Base-by-base conservation (phyloP, 2,113 vertebrate genomes). In the Onychostruthus taczanowskii region DNA sequence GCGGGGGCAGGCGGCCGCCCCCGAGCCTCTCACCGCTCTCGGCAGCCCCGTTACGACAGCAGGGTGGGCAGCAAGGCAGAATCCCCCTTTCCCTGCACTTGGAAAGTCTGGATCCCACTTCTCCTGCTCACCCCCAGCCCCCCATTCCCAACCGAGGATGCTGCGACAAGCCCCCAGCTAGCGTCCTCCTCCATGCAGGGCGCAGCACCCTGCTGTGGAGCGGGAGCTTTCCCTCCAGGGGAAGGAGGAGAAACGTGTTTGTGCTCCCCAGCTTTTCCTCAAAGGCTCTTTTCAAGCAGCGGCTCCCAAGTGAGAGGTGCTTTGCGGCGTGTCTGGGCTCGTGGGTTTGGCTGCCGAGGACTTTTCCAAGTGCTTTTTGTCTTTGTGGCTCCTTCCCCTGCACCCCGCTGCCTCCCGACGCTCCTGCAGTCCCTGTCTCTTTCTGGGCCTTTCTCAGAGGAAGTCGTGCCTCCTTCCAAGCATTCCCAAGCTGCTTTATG, bases 251-350 rank as follows among this genome's bases (percentile, higher is more conserved):
- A 80, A 93, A 82, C 31, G 3, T 77, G 87, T 87, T 87, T 81
- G 75, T 66, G 68, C 64, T 94, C 74, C 87, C 74, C 67, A 3
- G 67, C 46, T 94, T 89, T 94, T 90, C 78, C 94, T 96, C 93
- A 94, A 93, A 95, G 91, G 79, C 24, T 85, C 61, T 73, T 94
- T 83, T 84, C 87, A 83, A 94, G 78, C 81, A 8, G 13, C 8
- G 6, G 74, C 94, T 95, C 76, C 82, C 72, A 58, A 58, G 63
- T 13, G 35, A 66, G 85, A 94, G 41, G 53, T 50, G 61, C 90
- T 95, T 69, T 62, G 87, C 20, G 4, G 87, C 94, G 0, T 91
- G 95, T 70, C 92, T 87, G 92, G 95, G 84, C 95, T 91, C 23
- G 95, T 43, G 83, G 69, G 35, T 80, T 94, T 90, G 93, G 85